These are phyloP conservation scores for Lobophora halterata DNA, from an alignment of 2,888 invertebrate species.

Conservation along the genomic window DNA sequence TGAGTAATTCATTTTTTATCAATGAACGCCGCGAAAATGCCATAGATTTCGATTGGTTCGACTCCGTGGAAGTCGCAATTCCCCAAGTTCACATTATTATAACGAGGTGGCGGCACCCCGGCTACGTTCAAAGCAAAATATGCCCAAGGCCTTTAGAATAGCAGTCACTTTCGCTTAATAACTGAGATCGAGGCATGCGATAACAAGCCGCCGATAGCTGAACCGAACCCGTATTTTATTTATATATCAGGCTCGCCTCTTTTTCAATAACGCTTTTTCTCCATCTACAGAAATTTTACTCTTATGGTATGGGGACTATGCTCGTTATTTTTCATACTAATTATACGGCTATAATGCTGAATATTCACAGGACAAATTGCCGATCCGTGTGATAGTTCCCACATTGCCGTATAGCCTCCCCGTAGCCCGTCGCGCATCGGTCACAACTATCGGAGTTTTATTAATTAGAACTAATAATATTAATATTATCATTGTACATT, in stretches of 20 bases:
- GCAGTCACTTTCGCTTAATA: constrained; percentile 75
- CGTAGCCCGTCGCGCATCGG: no score
- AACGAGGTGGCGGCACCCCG: constrained; percentile 74
- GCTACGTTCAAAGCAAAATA: constrained; percentile 72
- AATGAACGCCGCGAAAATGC: constrained; percentile 34
- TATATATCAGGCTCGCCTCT: constrained; percentile 76
- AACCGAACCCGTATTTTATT: constrained; percentile 81
- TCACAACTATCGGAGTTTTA: no score
- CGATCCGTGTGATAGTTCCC: constrained; percentile 54
- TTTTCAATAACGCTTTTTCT: constrained; percentile 80
- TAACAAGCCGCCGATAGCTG: constrained; percentile 81
- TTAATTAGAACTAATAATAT: no score
- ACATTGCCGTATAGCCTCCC: constrained; percentile 25
- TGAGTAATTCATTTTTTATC: constrained; percentile 31
- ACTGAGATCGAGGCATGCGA: constrained; percentile 76
- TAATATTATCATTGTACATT: no score
- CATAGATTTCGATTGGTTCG: constrained; percentile 47
- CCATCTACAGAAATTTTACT: constrained; percentile 70
- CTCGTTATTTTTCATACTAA: constrained; percentile 73
- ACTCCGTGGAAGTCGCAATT: constrained; percentile 72
- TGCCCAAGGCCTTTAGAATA: constrained; percentile 71
- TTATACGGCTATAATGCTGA: constrained; percentile 67
- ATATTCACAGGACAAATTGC: constrained; percentile 69
- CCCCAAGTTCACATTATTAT: constrained; percentile 80
- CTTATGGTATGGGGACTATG: constrained; percentile 69